Evolutionary conservation across 2,888 invertebrate genomes (phyloP).

Genomic region (Xylota sylvarum): DNA sequence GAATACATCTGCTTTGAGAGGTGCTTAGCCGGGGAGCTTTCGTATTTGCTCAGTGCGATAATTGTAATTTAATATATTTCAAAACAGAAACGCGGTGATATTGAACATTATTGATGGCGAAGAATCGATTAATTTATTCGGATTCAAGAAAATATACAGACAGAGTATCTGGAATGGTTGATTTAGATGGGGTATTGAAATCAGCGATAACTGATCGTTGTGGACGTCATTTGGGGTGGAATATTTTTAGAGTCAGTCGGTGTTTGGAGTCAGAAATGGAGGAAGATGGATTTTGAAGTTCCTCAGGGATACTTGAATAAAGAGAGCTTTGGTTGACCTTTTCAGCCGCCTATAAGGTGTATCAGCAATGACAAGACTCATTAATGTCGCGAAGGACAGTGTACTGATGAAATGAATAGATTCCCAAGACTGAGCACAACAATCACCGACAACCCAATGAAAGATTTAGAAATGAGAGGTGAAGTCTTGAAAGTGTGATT

Average conservation of each 20-base stretch:
- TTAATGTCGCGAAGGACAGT: no score
- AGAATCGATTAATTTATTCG: constrained; percentile 33
- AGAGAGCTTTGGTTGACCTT: no score
- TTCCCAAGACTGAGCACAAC: no score
- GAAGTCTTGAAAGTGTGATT: no score
- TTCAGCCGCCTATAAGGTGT: no score
- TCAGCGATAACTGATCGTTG: not conserved
- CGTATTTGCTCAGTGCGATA: constrained; percentile 62
- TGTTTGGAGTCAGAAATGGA: no score
- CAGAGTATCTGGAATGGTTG: not conserved
- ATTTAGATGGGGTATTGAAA: constrained; percentile 22
- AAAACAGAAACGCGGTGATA: constrained; percentile 55
- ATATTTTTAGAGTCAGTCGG: not conserved
- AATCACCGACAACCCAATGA: no score
- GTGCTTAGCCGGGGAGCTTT: constrained; percentile 57
- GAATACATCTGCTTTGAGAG: constrained; percentile 27
- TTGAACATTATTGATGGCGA: constrained; percentile 60
- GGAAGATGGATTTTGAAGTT: no score
- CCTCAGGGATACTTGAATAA: no score
- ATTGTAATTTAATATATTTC: constrained; percentile 72
- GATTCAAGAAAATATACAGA: constrained; percentile 21
- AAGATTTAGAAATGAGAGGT: no score
- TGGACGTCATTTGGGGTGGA: not conserved
- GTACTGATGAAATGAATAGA: no score
- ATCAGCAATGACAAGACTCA: no score